Evolutionary conservation across 1,140 invertebrate genomes (phyloP), one percentile per base, ranked within the genome.

Genomic region (Samia ricini): DNA sequence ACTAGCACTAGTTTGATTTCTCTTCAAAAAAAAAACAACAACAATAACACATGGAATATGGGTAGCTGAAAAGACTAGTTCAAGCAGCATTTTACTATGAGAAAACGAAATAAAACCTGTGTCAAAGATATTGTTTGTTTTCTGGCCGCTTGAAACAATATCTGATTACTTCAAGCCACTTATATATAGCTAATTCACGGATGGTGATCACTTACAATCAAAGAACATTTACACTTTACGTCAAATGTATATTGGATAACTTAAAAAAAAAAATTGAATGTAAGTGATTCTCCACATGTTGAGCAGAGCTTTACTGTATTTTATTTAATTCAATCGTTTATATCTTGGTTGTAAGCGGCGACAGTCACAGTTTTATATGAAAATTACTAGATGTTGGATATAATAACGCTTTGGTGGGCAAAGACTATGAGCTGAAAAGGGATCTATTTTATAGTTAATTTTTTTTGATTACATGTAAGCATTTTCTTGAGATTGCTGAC

Each of bases 41-140:
- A n/a, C n/a, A n/a, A n/a, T n/a, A n/a, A n/a, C n/a, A 66, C 68
- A 61, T 60, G 54, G 52, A 62, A 12, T 81, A 72, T 85, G 82
- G 83, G 79, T 78, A 82, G 82, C 67, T 68, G 49, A 21, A 19
- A 74, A 89, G 87, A 61, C 87, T 89, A 87, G 87, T 81, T 88
- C 81, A 78, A 79, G 74, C 63, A 65, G 62, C 51, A 59, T 68
- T 57, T 62, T 66, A 74, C 76, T 62, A 18, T 36, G 66, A 62
- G 42, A 60, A 63, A 68, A 54, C 68, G 60, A 59, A 63, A 63
- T 64, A 54, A 71, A 72, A 61, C 63, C 81, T 63, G 83, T 64
- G 66, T 87, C 59, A 79, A 54, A 79, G 50, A 59, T n/a, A n/a
- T 67, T 71, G 64, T 81, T 89, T n/a, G n/a, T 82, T 82, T 83